Evolutionary conservation across 2,888 invertebrate species (phyloP).

Genomic region (Drosophila borealis): DNA sequence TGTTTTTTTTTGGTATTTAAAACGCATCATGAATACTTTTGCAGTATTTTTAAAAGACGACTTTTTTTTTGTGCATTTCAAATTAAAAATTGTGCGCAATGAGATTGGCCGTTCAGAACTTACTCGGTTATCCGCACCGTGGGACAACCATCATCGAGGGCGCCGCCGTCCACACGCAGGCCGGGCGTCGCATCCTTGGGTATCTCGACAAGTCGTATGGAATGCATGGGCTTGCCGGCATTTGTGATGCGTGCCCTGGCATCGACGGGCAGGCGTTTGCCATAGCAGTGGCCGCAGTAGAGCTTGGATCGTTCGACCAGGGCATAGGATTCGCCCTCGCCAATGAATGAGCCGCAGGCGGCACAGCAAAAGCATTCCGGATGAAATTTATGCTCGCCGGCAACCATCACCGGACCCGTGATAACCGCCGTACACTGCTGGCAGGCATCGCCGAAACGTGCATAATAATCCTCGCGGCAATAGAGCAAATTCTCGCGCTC

Average conservation of each 20-base stretch:
- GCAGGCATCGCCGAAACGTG: constrained; percentile 94
- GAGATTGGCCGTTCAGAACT: constrained; percentile 46
- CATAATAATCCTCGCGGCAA: constrained; percentile 95
- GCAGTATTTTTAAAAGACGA: not conserved
- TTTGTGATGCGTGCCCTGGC: constrained; percentile 58
- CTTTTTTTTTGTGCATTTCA: not conserved
- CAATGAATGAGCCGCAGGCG: constrained; percentile 92
- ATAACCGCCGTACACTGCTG: constrained; percentile 90
- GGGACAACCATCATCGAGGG: constrained; percentile 84
- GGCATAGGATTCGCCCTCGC: constrained; percentile 96
- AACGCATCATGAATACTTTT: not conserved
- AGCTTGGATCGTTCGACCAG: constrained; percentile 95
- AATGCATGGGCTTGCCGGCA: constrained; percentile 89
- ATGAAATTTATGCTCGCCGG: constrained; percentile 97
- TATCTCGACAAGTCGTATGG: constrained; percentile 93
- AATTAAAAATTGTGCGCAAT: not conserved
- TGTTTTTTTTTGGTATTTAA: not conserved
- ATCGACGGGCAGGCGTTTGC: constrained; percentile 61
- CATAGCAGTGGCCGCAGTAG: constrained; percentile 94
- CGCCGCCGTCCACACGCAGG: constrained; percentile 86
- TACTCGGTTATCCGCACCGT: constrained; percentile 91
- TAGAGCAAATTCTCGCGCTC: constrained; percentile 95
- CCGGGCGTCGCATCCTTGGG: constrained; percentile 87
- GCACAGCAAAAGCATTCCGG: constrained; percentile 97
- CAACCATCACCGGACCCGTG: constrained; percentile 96